Evolutionary conservation across 1,140 invertebrate species (phyloP), one percentile per base, ranked within the genome.

Genomic region (Harpegnathos saltator): DNA sequence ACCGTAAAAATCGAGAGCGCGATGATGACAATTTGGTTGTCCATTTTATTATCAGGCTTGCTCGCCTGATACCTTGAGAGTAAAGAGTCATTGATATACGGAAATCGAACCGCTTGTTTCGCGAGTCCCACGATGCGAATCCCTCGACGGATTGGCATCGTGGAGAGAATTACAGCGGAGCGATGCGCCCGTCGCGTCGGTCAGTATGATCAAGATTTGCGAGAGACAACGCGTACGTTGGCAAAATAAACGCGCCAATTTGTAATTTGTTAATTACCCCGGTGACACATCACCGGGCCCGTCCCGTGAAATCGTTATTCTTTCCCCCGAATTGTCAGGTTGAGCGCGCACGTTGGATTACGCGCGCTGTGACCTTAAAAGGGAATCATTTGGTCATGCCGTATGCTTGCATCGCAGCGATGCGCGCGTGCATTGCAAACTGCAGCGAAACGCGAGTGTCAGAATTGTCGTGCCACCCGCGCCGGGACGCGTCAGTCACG

Each of bases 401-500:
- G 58, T 48, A 71, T 80, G 75, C 65, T 80, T 80, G 75, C n/a
- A n/a, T 80, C 75, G 75, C 75, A 58, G 33, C 65, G 52, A 71
- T 58, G 75, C 65, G 69, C 71, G 75, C 65, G 71, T 80, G 75
- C 65, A 80, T 80, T 65, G 69, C 75, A 71, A 80, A 80, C 75
- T 78, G 65, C 65, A 65, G 44, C 19, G 44, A 52, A 63, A 44
- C 38, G 59, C 48, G 75, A 80, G 75, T 80, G 75, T 80, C 75
- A 80, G 75, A 80, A 69, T 80, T 80, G 75, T 78, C 63, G 63
- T 69, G 65, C 75, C 75, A n/a, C n/a, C n/a, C n/a, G n/a, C n/a
- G 69, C 65, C 58, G 75, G 75, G 75, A 80, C 52, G 69, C 69
- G 75, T 80, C 75, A 80, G 75, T 80, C 75, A 80, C 75, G 58